Base-by-base conservation (phyloP, 2,888 invertebrate genomes). In the Tigriopus californicus region DNA sequence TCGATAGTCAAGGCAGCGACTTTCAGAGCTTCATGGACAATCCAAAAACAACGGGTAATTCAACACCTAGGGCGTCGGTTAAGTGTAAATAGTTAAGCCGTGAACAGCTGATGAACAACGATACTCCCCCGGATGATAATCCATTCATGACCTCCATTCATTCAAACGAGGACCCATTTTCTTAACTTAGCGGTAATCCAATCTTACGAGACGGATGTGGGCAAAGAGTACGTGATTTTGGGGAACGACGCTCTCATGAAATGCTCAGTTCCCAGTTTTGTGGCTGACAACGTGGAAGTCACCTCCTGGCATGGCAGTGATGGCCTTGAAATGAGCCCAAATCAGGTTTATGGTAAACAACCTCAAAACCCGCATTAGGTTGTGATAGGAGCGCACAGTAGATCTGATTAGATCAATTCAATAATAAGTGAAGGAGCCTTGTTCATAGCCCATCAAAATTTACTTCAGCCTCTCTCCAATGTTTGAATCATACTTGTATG, bases 281-380 rank as follows among this genome's bases (percentile, higher is more conserved):
- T 88, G 61, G 82, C 84, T 63, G 89, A 90, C 74, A 85, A 88
- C 72, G 82, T 89, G 67, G 80, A 81, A 67, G 79, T 84, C 62
- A 76, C 81, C 56, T 80, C 82, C 65, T 89, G 89, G 88, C 80
- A 83, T 69, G 87, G 88, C 73, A 82, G 83, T 49, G 80, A 80
- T 63, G 82, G 80, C 33, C 33, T 33, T 8, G 33, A 33, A 33
- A 33, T 33, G 33, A 33, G 33, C 33, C 33, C 33, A 33, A 33
- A 33, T 33, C 33, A 33, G 33, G 33, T 33, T 67, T 33, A 33
- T 33, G 33, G 33, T 33, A 33, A 33, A 33, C 4, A 33, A 5
- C 33, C 33, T 33, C 3, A 5, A 3, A 3, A 33, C 33, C 33
- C 3, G 8, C 4, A 33, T 33, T 33, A 33, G 33, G 33, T 5